phyloP scores from a whole-genome alignment of 2,797 vertebrate genomes.

The Oreonectes daqikongensis region DNA sequence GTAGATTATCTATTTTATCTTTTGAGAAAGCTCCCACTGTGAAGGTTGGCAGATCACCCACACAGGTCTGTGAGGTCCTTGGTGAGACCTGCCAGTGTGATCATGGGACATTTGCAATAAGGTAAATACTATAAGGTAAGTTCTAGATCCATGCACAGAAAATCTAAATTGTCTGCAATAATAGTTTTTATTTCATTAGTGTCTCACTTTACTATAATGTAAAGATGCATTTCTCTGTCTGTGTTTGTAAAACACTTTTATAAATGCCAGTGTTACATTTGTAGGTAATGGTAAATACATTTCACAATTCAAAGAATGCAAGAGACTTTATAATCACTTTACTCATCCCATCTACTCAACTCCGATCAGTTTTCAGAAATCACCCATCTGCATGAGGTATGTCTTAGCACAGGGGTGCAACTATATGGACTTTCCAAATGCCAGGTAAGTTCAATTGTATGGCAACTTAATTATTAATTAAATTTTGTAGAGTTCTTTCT shows the following conservation, averaged over 20 bases:
- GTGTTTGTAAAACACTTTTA: background rate
- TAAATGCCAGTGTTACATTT: background rate
- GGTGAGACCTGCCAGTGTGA: background rate
- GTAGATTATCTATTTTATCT: constrained; percentile 73
- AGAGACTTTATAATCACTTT: no score
- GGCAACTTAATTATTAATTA: no score
- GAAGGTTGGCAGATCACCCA: constrained; percentile 26
- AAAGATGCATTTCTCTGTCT: background rate
- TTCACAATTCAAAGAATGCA: no score
- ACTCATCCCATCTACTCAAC: no score
- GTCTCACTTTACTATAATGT: background rate
- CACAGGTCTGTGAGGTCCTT: constrained; percentile 24
- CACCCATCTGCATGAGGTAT: no score
- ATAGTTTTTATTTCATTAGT: no score
- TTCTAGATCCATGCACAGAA: background rate
- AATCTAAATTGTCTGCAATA: background rate
- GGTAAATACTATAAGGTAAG: background rate
- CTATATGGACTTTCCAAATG: no score
- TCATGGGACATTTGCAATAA: background rate
- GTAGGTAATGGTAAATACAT: no score
- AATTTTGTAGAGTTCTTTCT: no score
- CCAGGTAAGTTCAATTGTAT: no score
- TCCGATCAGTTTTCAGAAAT: no score
- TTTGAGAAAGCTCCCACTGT: constrained; percentile 57
- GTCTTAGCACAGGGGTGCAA: no score